Conservation (phyloP, 2,888 invertebrate genomes). For the Gymnoscelis rufifasciata region DNA sequence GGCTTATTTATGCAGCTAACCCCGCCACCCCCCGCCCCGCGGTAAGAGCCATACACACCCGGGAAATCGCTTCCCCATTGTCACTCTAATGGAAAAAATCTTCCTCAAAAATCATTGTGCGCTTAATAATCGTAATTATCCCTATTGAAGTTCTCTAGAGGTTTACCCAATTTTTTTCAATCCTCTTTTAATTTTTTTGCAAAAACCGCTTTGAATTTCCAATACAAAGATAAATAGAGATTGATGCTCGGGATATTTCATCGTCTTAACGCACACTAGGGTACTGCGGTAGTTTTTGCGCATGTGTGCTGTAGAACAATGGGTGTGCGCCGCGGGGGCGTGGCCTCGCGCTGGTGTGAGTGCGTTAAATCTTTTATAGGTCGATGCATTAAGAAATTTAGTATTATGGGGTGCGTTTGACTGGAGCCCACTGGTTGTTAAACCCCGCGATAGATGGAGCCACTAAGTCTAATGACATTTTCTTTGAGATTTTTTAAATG, state of each 20-base stretch:
- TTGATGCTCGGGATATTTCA: slow-evolving; percentile 61
- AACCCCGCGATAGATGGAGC: slow-evolving; percentile 10
- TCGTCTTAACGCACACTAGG: slow-evolving; percentile 48
- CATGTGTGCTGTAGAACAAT: slow-evolving; percentile 61
- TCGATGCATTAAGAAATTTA: slow-evolving; percentile 78
- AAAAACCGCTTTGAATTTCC: slow-evolving; percentile 43
- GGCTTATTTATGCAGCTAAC: slow-evolving; percentile 54
- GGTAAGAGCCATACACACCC: slow-evolving; percentile 57
- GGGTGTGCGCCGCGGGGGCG: slow-evolving; percentile 48
- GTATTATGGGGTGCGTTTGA: slow-evolving; percentile 72
- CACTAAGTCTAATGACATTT: too few species aligned
- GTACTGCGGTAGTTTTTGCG: slow-evolving; percentile 36
- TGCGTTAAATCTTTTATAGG: slow-evolving; percentile 76
- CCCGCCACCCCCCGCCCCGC: slow-evolving; percentile 37
- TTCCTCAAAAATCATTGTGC: slow-evolving; percentile 57
- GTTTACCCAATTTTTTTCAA: slow-evolving; percentile 22
- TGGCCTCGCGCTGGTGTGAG: slow-evolving; percentile 50
- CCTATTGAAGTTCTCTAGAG: slow-evolving; percentile 43
- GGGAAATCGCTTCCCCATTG: slow-evolving; percentile 69
- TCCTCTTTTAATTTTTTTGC: slow-evolving; percentile 22
- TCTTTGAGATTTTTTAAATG: too few species aligned
- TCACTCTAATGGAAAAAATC: slow-evolving; percentile 61
- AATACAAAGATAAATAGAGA: slow-evolving; percentile 52
- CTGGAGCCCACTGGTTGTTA: slow-evolving; percentile 39
- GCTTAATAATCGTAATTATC: slow-evolving; percentile 70